Evolutionary conservation across 1,140 invertebrate genomes (phyloP).

Genomic region (Spodoptera litura): DNA sequence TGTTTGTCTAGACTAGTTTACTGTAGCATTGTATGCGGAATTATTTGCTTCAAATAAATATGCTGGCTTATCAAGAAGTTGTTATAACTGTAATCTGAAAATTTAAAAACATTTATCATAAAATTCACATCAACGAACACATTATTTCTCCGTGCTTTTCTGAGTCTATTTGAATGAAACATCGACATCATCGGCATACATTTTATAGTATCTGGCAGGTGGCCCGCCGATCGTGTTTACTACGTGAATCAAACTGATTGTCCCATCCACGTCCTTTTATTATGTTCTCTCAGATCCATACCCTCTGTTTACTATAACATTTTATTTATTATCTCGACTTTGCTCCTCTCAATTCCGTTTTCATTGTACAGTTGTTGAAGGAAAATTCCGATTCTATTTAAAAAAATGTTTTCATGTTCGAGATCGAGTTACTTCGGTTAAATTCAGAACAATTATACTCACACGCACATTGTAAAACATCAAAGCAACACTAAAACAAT

Average conservation of each 20-base stretch:
- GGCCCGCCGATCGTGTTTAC: slow-evolving; percentile 10
- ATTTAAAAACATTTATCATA: neutral
- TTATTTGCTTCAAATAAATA: slow-evolving; percentile 29
- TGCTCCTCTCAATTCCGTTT: neutral
- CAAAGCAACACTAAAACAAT: slow-evolving; percentile 29
- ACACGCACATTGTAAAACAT: slow-evolving; percentile 24
- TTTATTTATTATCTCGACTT: slow-evolving; percentile 5
- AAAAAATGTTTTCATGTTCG: neutral
- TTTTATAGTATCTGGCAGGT: slow-evolving; percentile 29
- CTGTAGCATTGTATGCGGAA: slow-evolving; percentile 7
- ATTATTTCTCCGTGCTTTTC: neutral
- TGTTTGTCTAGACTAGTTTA: slow-evolving; percentile 8
- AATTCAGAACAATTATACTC: neutral
- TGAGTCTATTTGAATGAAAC: slow-evolving; percentile 24
- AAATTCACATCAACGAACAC: slow-evolving; percentile 11
- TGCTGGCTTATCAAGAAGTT: neutral
- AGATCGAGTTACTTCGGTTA: neutral
- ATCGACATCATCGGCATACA: slow-evolving; percentile 24
- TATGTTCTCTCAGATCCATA: neutral
- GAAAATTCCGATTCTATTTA: slow-evolving; percentile 2
- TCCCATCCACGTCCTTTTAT: slow-evolving; percentile 23
- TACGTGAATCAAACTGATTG: slow-evolving; percentile 41
- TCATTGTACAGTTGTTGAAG: neutral
- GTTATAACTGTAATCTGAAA: neutral
- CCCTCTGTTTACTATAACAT: slow-evolving; percentile 35